Evolutionary conservation across 1,140 invertebrate species (phyloP).

Genomic region (Drosophila sproati): DNA sequence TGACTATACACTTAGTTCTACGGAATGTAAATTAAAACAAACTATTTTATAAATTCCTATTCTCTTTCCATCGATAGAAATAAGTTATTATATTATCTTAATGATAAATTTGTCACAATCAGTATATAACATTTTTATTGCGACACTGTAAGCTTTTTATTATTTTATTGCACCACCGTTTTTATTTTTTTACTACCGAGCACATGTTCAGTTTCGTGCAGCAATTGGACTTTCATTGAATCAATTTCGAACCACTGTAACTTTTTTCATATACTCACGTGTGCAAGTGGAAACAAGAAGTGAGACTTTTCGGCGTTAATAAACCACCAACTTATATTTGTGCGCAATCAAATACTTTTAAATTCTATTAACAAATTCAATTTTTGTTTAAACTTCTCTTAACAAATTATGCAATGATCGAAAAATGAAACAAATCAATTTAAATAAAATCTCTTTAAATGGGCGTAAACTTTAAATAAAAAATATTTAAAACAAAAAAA

Average conservation of each 20-base stretch:
- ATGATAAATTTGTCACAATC: too few species aligned
- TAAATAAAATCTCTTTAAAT: conserved; percentile 46
- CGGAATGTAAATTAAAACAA: too few species aligned
- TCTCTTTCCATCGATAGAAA: not conserved
- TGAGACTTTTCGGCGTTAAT: not conserved
- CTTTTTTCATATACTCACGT: conserved; percentile 13
- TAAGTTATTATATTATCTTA: not conserved
- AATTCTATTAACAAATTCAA: conserved; percentile 22
- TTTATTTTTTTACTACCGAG: not conserved
- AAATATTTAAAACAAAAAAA: conserved; percentile 33
- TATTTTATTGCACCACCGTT: not conserved
- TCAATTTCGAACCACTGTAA: conserved; percentile 12
- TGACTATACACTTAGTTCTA: not conserved
- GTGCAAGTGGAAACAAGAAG: conserved; percentile 12
- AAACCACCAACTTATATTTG: not conserved
- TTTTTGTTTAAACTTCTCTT: conserved; percentile 21
- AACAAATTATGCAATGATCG: conserved; percentile 25
- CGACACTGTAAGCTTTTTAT: too few species aligned
- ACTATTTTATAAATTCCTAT: too few species aligned
- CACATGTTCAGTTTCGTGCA: not conserved
- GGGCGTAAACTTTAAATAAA: conserved; percentile 42
- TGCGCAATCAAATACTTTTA: conserved; percentile 7
- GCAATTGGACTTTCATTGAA: not conserved
- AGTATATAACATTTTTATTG: too few species aligned
- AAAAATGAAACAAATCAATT: conserved; percentile 40